Base-by-base conservation (phyloP, 2,113 vertebrate genomes). In the Lophura nycthemera region DNA sequence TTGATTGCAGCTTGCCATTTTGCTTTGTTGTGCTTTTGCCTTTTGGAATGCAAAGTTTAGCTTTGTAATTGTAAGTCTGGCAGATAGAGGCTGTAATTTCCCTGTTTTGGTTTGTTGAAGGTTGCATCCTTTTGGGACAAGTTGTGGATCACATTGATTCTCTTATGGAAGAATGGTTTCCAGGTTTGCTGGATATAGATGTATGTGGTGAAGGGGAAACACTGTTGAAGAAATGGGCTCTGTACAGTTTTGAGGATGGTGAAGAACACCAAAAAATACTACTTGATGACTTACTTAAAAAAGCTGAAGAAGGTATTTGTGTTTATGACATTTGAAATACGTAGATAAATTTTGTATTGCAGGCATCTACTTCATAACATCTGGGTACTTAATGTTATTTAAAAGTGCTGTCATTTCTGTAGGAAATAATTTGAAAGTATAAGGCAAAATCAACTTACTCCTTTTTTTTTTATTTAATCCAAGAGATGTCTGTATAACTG, bases 91-190 rank as follows among this genome's bases (percentile, higher is more conserved):
- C 40, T 50, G 32, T 94, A 57, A 92, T 87, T 42, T 80, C 14
- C 12, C 52, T 45, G 40, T 86, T 32, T 89, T 83, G 72, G 13
- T 88, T 89, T 95, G 75, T 47, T 83, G 9, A 91, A 99, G 99
- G 99, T 40, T 98, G 98, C 89, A 97, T 99, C 84, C 95, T 99
- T 73, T 95, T 99, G 97, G 99, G 99, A 19, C 99, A 99, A 96
- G 98, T 99, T 92, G 99, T 99, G 94, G 99, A 99, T 96, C 99
- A 99, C 90, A 98, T 99, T 42, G 99, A 99, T 97, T 99, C 99
- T 69, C 97, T 99, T 61, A 98, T 99, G 98, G 99, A 99, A 96
- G 99, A 99, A 75, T 99, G 99, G 99, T 99, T 99, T 95, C 98
- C 99, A 6, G 98, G 98, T 36, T 97, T 99, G 60, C 95, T 99